phyloP scores from a whole-genome alignment of 2,113 vertebrate species.

The Diphyllodes magnificus region DNA sequence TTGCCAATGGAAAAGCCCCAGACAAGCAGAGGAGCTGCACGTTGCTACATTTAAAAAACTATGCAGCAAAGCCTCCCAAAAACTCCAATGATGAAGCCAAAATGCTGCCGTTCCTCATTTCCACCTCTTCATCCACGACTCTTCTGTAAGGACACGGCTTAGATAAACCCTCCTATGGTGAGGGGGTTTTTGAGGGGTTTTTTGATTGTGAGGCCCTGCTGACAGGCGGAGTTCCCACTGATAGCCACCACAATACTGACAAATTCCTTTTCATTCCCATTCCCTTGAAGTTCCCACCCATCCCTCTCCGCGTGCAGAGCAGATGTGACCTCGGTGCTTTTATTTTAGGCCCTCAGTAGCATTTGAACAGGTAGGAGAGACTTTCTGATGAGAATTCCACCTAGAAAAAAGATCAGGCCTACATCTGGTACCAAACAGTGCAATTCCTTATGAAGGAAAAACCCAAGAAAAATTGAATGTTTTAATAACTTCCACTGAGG shows the following conservation, averaged over 20 bases:
- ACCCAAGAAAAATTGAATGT: neutral
- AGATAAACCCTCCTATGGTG: neutral
- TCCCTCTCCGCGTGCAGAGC: neutral
- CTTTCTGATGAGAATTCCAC: neutral
- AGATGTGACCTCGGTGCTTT: neutral
- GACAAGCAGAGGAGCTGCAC: neutral
- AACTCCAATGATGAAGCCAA: neutral
- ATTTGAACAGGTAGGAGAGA: neutral
- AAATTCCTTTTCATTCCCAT: neutral
- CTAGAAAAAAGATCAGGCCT: neutral
- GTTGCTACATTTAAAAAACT: neutral
- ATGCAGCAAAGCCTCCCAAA: neutral
- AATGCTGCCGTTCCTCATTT: fast-evolving
- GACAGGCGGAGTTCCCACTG: neutral
- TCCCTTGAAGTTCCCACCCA: neutral
- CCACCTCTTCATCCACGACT: neutral
- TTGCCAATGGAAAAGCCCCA: neutral
- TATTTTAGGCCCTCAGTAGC: neutral
- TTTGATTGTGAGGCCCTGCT: neutral
- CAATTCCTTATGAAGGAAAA: neutral
- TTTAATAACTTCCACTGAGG: neutral
- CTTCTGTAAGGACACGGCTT: neutral
- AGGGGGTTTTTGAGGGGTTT: fast-evolving
- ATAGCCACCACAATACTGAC: neutral
- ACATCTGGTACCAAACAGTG: neutral